Conservation (phyloP, 1,140 invertebrate species). For the Thaumatotibia leucotreta region DNA sequence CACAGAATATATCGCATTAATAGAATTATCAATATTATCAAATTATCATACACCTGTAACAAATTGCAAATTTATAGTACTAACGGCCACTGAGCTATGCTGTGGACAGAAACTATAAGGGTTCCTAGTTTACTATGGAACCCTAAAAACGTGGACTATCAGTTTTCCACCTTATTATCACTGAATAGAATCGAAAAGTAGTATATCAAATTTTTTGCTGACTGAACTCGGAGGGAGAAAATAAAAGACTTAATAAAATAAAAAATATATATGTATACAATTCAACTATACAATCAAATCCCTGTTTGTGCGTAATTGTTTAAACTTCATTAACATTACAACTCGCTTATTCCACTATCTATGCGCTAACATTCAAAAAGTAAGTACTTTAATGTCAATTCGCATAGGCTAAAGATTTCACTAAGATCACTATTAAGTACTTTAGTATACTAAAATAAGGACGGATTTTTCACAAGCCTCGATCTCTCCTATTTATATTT, state of each 20-base stretch:
- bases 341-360: not conserved
- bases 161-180: too few relatives aligned
- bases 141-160: too few relatives aligned
- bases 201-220: too few relatives aligned
- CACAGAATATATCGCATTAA: too few relatives aligned
- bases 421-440: not conserved
- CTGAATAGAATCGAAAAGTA: too few relatives aligned
- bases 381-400: constrained; percentile 15
- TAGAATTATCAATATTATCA: too few relatives aligned
- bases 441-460: not conserved
- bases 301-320: constrained; percentile 48
- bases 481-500: not conserved
- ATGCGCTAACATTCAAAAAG: constrained; percentile 7
- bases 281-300: constrained; percentile 44
- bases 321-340: constrained; percentile 17
- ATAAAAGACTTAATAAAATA: constrained; percentile 30
- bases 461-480: constrained; percentile 3
- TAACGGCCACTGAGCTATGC: too few relatives aligned
- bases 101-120: too few relatives aligned
- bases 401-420: constrained; percentile 6
- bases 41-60: too few relatives aligned
- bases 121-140: too few relatives aligned
- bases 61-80: too few relatives aligned
- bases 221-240: constrained; percentile 18
- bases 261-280: constrained; percentile 37